Base-by-base conservation (phyloP, 2,888 invertebrate species). In the Oligia fasciuncula region DNA sequence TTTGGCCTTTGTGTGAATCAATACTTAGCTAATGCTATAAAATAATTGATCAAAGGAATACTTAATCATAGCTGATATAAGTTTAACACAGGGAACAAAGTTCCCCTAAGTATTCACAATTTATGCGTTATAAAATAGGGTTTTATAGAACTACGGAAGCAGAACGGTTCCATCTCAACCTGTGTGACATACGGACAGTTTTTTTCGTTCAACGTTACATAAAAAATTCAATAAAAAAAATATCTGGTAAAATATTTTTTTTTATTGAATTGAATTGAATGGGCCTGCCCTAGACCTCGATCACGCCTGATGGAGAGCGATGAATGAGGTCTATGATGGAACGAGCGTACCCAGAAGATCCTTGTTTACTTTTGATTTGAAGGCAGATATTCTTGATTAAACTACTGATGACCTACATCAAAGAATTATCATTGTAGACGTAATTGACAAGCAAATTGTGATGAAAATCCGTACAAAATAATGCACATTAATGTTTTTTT, bases 91-190 rank as follows among this genome's bases (percentile, higher is more conserved):
- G 49, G 79, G 70, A 73, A 79, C 76, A 80, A 87, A 89, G 83
- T 82, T 86, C 70, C 83, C 83, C 73, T 65, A 87, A 90, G 87
- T 89, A 87, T 83, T 88, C 83, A 72, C 80, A 89, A 91, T 91
- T 91, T 89, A 91, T 90, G 88, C 88, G 80, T 90, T 88, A 90
- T 90, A 90, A 91, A 91, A 91, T 91, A 91, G 85, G 86, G 88
- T 87, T 88, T 89, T 89, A 89, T 87, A 82, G 68, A 90, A 90
- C 89, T 91, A 85, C 83, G 88, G 85, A 81, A 88, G 87, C 86
- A 83, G 86, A 89, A 89, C 81, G 80, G 84, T 84, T 85, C 72
- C 85, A 84, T 88, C 80, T 89, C 86, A 88, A 88, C 87, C 80
- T 87, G 79, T 67, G 82, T 72, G 73, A 91, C 83, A 87, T 71